Evolutionary conservation across 2,797 vertebrate genomes (phyloP).

Genomic region (Sebastiscus albofasciatus): DNA sequence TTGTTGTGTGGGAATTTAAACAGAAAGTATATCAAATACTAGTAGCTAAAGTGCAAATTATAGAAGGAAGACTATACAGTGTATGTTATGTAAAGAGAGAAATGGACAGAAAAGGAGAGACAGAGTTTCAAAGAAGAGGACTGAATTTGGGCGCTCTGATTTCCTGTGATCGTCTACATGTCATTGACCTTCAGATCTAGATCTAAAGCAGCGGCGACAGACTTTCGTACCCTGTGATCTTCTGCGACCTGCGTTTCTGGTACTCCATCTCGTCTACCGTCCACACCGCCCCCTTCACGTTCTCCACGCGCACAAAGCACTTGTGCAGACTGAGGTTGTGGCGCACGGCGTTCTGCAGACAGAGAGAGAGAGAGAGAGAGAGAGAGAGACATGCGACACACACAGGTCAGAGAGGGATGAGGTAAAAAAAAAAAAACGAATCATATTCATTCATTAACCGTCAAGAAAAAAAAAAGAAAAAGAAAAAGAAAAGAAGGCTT

Average conservation of each 20-base stretch:
- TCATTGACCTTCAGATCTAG: constrained; percentile 4
- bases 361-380: constrained; percentile 75
- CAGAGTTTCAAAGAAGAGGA: not conserved
- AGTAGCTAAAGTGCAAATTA: not conserved
- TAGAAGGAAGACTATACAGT: not conserved
- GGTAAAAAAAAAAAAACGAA: constrained; percentile 30
- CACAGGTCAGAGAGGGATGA: constrained; percentile 57
- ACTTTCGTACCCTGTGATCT: constrained; percentile 94
- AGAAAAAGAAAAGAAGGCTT: constrained; percentile 28
- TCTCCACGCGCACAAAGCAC: constrained; percentile 99
- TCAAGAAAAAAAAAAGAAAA: constrained; percentile 27
- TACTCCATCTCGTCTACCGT: constrained; percentile 99
- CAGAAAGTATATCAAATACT: not conserved
- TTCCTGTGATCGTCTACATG: not conserved
- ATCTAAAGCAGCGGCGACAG: constrained; percentile 3
- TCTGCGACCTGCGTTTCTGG: constrained; percentile 99
- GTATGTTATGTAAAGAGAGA: too few relatives aligned
- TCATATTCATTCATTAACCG: constrained; percentile 61
- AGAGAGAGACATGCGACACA: constrained; percentile 19
- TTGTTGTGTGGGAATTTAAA: not conserved
- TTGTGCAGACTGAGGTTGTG: constrained; percentile 99
- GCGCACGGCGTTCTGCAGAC: constrained; percentile 94
- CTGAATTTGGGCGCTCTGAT: not conserved
- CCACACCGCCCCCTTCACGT: constrained; percentile 99
- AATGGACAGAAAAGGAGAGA: not conserved